Evolutionary conservation across 1,140 invertebrate genomes (phyloP).

Genomic region (Micrasema minimum): DNA sequence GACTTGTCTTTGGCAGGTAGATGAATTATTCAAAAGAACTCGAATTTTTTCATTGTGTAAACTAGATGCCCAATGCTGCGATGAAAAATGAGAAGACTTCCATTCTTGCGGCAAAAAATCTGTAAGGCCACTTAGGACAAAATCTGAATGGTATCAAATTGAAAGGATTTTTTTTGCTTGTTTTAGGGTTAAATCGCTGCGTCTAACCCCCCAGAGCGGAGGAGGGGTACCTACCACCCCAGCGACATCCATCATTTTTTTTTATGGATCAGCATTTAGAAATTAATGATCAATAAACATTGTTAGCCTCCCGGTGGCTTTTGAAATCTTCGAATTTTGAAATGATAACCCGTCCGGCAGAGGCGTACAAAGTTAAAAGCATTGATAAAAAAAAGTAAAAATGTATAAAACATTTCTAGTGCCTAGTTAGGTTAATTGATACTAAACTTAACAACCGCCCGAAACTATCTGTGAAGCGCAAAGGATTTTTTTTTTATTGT

Average conservation of each 20-base stretch:
- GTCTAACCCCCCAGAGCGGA: slow-evolving; percentile 8
- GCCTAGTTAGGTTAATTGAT: too few relatives aligned
- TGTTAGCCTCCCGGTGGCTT: slow-evolving; percentile 14
- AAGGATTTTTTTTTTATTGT: too few relatives aligned
- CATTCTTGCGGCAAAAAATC: slow-evolving; percentile 1
- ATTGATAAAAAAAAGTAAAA: too few relatives aligned
- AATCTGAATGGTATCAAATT: slow-evolving; percentile 29
- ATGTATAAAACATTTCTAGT: too few relatives aligned
- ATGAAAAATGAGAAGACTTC: slow-evolving; percentile 28
- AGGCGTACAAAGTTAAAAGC: too few relatives aligned
- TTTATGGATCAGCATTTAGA: slow-evolving; percentile 34
- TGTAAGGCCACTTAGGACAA: slow-evolving; percentile 25
- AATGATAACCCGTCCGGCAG: background rate
- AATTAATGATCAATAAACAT: slow-evolving; percentile 51
- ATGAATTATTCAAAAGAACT: slow-evolving; percentile 49
- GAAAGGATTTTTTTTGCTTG: slow-evolving; percentile 37
- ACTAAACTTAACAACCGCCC: too few relatives aligned
- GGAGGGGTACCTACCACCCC: slow-evolving; percentile 25
- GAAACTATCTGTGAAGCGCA: too few relatives aligned
- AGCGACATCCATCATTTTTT: slow-evolving; percentile 43
- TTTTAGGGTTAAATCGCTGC: slow-evolving; percentile 40
- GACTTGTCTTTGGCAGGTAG: slow-evolving; percentile 41
- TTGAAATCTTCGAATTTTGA: background rate
- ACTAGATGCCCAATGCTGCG: slow-evolving; percentile 26
- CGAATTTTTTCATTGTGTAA: slow-evolving; percentile 33